phyloP scores from a whole-genome alignment of 1,140 invertebrate genomes.

The Monochamus saltuarius region DNA sequence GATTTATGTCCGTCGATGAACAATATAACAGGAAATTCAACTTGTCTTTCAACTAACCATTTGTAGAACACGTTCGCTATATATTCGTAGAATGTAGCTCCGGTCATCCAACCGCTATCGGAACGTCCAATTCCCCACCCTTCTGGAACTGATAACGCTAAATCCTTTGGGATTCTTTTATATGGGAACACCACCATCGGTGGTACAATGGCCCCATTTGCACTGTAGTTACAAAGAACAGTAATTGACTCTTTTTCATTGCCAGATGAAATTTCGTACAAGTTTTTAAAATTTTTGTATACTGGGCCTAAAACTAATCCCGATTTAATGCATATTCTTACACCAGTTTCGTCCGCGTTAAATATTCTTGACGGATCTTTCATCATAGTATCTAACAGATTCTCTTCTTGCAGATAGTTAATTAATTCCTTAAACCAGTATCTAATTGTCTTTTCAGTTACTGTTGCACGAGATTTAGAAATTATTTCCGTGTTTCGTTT shows the following conservation, averaged over 20 bases:
- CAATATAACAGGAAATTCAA: conserved; percentile 45
- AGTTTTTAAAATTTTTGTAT: conserved; percentile 30
- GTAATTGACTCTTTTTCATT: conserved; percentile 47
- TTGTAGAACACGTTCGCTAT: conserved; percentile 47
- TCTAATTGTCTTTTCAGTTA: conserved; percentile 16
- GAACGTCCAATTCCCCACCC: conserved; percentile 47
- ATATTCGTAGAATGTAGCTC: conserved; percentile 49
- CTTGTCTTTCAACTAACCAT: conserved; percentile 37
- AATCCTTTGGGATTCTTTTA: conserved; percentile 32
- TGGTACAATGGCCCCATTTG: conserved; percentile 43
- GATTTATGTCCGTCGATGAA: conserved; percentile 52
- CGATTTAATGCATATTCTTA: conserved; percentile 42
- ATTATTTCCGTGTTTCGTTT: conserved; percentile 22
- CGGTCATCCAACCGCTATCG: conserved; percentile 50
- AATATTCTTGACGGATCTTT: conserved; percentile 43
- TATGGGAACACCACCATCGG: conserved; percentile 40
- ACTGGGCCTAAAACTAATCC: conserved; percentile 34
- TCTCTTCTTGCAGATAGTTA: not conserved
- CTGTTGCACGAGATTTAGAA: conserved; percentile 17
- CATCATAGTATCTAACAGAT: conserved; percentile 29
- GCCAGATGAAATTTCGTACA: conserved; percentile 34
- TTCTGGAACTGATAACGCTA: conserved; percentile 39
- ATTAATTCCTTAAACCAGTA: conserved; percentile 11
- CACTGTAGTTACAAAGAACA: conserved; percentile 47
- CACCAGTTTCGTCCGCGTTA: conserved; percentile 50